Evolutionary conservation across 1,140 invertebrate genomes (phyloP).

Genomic region (Anagrus nilaparvatae): DNA sequence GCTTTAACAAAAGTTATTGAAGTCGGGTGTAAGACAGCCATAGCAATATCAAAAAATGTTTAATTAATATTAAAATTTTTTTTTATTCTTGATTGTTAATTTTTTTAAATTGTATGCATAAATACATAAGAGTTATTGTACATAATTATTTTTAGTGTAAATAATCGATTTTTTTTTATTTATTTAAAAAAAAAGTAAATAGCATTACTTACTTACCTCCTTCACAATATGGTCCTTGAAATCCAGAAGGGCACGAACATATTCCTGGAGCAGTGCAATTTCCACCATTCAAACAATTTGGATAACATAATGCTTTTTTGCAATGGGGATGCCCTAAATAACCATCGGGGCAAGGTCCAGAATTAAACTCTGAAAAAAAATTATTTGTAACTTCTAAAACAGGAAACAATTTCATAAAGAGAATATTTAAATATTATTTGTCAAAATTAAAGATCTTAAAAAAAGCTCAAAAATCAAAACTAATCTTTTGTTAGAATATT

Average conservation of each 20-base stretch:
- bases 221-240: conserved; percentile 86
- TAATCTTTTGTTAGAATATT: too few relatives aligned
- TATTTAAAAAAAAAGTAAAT: conserved; percentile 1
- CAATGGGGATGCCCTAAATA: conserved; percentile 80
- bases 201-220: conserved; percentile 55
- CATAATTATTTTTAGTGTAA: conserved; percentile 1
- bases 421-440: too few relatives aligned
- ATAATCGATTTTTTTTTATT: conserved; percentile 10
- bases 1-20: conserved; percentile 79
- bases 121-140: too few relatives aligned
- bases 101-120: too few relatives aligned
- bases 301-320: conserved; percentile 79
- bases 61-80: conserved; percentile 30
- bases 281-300: conserved; percentile 85
- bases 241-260: conserved; percentile 77
- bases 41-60: conserved; percentile 86
- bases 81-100: background rate
- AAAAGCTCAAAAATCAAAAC: too few relatives aligned
- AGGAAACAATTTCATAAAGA: too few relatives aligned
- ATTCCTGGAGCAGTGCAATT: conserved; percentile 79
- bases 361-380: conserved; percentile 62
- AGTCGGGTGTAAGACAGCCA: conserved; percentile 85
- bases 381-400: too few relatives aligned
- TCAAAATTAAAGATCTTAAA: too few relatives aligned
- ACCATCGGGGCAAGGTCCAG: conserved; percentile 79